Percentiles rank a stretch among this genome's conserved stretches.
Evolutionary conservation across 2,797 vertebrate genomes (phyloP).

Genomic region (Pterois miles): DNA sequence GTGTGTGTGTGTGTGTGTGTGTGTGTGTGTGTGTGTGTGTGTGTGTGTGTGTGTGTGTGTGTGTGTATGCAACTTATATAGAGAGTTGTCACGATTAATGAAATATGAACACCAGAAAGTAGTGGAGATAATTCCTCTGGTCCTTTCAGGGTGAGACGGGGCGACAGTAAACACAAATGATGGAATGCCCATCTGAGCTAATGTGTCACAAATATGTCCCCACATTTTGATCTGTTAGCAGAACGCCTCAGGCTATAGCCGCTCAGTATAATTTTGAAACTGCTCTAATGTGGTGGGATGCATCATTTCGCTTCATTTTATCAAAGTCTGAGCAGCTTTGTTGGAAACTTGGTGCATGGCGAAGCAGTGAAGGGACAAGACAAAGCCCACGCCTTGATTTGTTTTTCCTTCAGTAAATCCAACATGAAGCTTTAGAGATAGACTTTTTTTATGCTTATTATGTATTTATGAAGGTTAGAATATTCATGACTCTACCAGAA

Average conservation of each 20-base stretch:
- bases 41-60: background rate
- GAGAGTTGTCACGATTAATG: constrained; percentile 52
- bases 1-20: background rate
- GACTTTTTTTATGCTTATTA: constrained; percentile 23
- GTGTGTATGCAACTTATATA: background rate
- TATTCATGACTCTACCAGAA: constrained; percentile 28
- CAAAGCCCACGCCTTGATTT: constrained; percentile 12
- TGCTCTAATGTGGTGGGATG: constrained; percentile 36
- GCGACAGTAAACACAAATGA: constrained; percentile 55
- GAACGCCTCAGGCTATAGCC: constrained; percentile 28
- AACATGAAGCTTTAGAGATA: constrained; percentile 6
- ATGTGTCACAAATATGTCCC: constrained; percentile 59
- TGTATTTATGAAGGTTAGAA: constrained; percentile 34
- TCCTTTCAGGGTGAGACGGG: constrained; percentile 37
- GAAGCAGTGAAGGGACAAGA: constrained; percentile 8
- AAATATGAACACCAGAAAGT: constrained; percentile 40
- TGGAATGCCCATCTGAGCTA: constrained; percentile 56
- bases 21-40: background rate
- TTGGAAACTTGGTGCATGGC: background rate
- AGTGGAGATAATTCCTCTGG: constrained; percentile 35
- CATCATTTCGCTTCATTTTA: constrained; percentile 41
- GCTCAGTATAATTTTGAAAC: constrained; percentile 33
- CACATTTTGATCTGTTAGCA: constrained; percentile 45
- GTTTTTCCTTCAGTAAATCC: background rate
- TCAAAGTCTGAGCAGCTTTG: constrained; percentile 39